Base-by-base conservation (phyloP, 2,797 vertebrate species). In the Psittacula echo region DNA sequence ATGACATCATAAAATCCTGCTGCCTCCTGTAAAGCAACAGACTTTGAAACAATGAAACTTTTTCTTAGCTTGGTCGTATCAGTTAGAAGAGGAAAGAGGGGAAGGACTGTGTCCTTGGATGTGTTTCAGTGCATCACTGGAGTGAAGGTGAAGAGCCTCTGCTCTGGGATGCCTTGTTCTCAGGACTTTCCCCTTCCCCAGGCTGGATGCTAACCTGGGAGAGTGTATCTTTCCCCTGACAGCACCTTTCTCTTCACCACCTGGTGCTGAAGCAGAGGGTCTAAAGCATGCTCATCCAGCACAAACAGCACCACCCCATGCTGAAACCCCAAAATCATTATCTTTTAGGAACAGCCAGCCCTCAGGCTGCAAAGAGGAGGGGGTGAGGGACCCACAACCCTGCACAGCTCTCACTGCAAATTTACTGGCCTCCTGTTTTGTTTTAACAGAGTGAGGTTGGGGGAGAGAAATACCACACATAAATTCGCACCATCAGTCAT, bases 401-500 rank as follows among this genome's bases (percentile, higher is more conserved):
- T 90, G 66, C 85, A 53, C 70, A 70, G 82, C 82, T 94, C 90
- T 75, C 75, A 39, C 60, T 89, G 80, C 86, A 95, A 67, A 94
- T 95, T 93, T 86, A 90, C 94, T 84, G 80, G 89, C 93, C 94
- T 95, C 90, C 90, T 83, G 92, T 92, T 94, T 95, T 39, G 1
- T 88, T 93, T 72, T 72, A 60, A 90, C 88, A 60, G 23, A 95
- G 85, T 5, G 30, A 94, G 84, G 45, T 6, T 83, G 92, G 91
- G 80, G 91, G 88, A 93, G 92, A 95, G 80, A 95, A 97, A 96
- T 96, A 93, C 94, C 91, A 89, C 96, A 92, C 96, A 95, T 98
- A 98, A 98, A 98, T 98, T 98, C 70, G 96, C 97, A 97, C 98
- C 91, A 75, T 97, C 96, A 96, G 96, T 97, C 97, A 96, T 86